Percentiles rank a stretch among this genome's conserved stretches.
Evolutionary conservation across 1,140 invertebrate species (phyloP).

Genomic region (Campoletis sonorensis): DNA sequence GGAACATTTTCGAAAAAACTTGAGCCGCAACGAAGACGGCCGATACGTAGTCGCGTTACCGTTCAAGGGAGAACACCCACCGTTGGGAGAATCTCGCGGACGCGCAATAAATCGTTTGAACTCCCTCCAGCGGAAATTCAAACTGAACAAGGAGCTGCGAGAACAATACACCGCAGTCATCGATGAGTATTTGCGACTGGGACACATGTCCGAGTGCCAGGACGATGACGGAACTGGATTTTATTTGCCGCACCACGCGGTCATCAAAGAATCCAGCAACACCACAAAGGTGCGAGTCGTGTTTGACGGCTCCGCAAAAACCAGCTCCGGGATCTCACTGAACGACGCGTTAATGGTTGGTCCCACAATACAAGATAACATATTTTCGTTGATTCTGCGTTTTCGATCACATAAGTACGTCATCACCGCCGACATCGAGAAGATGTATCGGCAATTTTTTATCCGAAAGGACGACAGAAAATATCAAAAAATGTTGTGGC

Average conservation of each 20-base stretch:
- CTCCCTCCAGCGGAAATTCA: slow-evolving; percentile 49
- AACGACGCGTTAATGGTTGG: slow-evolving; percentile 59
- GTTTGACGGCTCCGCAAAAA: slow-evolving; percentile 60
- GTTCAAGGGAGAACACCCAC: slow-evolving; percentile 33
- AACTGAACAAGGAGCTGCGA: slow-evolving; percentile 42
- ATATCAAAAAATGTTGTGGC: slow-evolving; percentile 67
- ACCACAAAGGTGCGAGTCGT: slow-evolving; percentile 59
- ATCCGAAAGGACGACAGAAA: slow-evolving; percentile 58
- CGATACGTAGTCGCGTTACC: slow-evolving; percentile 48
- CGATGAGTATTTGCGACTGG: slow-evolving; percentile 58
- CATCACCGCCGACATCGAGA: slow-evolving; percentile 66
- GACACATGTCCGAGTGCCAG: slow-evolving; percentile 53
- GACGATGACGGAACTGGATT: slow-evolving; percentile 25
- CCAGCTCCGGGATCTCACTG: slow-evolving; percentile 54
- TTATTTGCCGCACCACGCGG: slow-evolving; percentile 60
- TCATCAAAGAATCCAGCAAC: slow-evolving; percentile 53
- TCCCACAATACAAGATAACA: slow-evolving; percentile 60
- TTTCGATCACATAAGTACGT: slow-evolving; percentile 55
- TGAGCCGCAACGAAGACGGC: slow-evolving; percentile 26
- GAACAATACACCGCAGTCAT: slow-evolving; percentile 51
- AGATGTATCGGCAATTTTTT: slow-evolving; percentile 69
- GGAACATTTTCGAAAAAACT: slow-evolving; percentile 42
- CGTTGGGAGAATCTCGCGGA: slow-evolving; percentile 44
- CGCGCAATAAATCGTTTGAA: slow-evolving; percentile 52
- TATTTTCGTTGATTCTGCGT: slow-evolving; percentile 56